phyloP scores from a whole-genome alignment of 92 coral and sea anemone species.

The Chrysogorgia sp. region DNA sequence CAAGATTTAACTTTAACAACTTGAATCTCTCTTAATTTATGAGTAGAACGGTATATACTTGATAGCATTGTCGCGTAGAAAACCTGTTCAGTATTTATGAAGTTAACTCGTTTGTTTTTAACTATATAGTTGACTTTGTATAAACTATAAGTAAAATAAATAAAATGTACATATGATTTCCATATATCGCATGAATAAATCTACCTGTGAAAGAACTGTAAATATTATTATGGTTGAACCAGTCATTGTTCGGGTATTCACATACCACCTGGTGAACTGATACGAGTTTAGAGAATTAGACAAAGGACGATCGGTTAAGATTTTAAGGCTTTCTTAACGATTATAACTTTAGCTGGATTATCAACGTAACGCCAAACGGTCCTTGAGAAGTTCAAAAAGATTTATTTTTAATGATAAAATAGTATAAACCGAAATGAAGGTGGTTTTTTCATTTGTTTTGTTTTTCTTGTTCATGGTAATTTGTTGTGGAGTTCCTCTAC shows the following conservation, averaged over 20 bases:
- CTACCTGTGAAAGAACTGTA: constrained; percentile 8
- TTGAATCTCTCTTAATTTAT: not conserved
- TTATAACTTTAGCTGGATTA: not conserved
- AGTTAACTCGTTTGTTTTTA: too few species aligned
- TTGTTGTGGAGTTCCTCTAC: constrained; percentile 28
- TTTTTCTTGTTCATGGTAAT: not conserved
- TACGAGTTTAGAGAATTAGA: not conserved
- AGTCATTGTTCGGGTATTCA: not conserved
- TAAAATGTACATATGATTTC: not conserved
- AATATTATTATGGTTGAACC: not conserved
- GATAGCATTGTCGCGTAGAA: too few species aligned
- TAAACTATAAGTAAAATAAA: too few species aligned
- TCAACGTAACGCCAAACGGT: not conserved
- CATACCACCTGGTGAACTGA: constrained; percentile 15
- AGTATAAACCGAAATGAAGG: constrained; percentile 8
- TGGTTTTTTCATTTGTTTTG: constrained; percentile 11
- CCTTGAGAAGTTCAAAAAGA: not conserved
- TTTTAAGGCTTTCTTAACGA: not conserved
- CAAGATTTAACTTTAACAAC: too few species aligned
- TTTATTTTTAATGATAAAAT: constrained; percentile 15
- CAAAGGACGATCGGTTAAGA: not conserved
- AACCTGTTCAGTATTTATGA: too few species aligned
- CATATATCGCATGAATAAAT: constrained; percentile 33
- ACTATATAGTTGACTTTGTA: too few species aligned
- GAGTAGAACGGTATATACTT: not conserved